A percentile compares a stretch with the other conserved stretches of the same genome.
phyloP scores from a whole-genome alignment of 2,113 vertebrate species.

The Heterochromis multidens region DNA sequence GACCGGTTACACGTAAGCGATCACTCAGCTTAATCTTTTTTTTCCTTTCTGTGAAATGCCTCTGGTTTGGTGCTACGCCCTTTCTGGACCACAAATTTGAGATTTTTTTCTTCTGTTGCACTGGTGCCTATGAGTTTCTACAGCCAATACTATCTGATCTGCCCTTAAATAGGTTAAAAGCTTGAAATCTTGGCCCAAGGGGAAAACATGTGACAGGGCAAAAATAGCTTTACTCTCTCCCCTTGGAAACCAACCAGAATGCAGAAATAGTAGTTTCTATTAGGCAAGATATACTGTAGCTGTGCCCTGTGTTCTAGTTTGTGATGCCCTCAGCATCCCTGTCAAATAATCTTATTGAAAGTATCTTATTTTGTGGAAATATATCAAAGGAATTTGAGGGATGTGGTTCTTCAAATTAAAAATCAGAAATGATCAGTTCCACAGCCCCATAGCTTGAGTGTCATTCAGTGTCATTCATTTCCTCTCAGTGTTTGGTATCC shows the following conservation, averaged over 20 bases:
- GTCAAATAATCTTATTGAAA: not conserved
- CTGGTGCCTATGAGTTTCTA: not conserved
- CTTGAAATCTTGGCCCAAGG: slow-evolving; percentile 52
- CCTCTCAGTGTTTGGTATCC: not conserved
- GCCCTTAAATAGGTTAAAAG: slow-evolving; percentile 67
- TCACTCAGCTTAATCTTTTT: not conserved
- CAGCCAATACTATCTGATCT: slow-evolving; percentile 10
- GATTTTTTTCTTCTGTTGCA: not conserved
- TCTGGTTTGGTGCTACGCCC: not conserved
- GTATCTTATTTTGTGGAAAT: not conserved
- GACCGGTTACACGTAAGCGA: slow-evolving; percentile 14
- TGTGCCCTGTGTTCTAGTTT: slow-evolving; percentile 53
- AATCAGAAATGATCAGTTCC: not conserved
- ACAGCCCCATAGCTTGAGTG: not conserved
- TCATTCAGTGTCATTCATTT: not conserved
- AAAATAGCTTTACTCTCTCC: slow-evolving; percentile 71
- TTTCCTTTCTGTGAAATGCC: not conserved
- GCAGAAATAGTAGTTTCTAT: slow-evolving; percentile 66
- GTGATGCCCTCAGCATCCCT: slow-evolving; percentile 8
- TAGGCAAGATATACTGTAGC: slow-evolving; percentile 23
- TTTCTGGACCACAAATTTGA: not conserved
- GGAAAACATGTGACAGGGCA: slow-evolving; percentile 69
- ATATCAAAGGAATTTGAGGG: not conserved
- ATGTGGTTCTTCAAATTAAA: not conserved
- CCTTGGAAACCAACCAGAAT: slow-evolving; percentile 56